phyloP scores from a whole-genome alignment of 1,140 invertebrate genomes.

The Drosophila yakuba region DNA sequence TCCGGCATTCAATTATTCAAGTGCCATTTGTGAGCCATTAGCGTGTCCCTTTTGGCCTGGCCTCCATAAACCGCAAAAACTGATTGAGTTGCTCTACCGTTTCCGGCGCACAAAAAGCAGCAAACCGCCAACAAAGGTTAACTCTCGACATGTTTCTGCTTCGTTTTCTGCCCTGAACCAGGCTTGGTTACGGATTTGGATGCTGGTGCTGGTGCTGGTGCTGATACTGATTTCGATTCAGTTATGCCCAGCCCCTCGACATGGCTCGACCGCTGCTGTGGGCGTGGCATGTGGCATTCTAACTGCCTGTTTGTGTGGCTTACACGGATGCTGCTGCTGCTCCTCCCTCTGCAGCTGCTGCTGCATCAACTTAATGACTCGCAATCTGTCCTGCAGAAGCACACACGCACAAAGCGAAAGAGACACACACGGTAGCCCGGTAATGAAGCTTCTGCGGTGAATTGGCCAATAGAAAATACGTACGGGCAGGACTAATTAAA shows the following conservation, averaged over 20 bases:
- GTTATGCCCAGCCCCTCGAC: slow-evolving; percentile 42
- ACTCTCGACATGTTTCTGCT: slow-evolving; percentile 58
- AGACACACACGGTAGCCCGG: slow-evolving; percentile 32
- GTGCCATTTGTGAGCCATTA: slow-evolving; percentile 70
- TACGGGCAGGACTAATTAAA: slow-evolving; percentile 80
- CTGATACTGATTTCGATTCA: slow-evolving; percentile 31
- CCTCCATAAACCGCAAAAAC: slow-evolving; percentile 64
- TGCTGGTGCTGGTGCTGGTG: slow-evolving; percentile 3
- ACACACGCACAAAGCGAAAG: slow-evolving; percentile 34
- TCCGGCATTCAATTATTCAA: slow-evolving; percentile 73
- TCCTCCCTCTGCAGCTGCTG: slow-evolving; percentile 4
- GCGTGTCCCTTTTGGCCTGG: slow-evolving; percentile 46
- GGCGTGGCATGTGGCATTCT: slow-evolving; percentile 57
- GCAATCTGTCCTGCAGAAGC: slow-evolving; percentile 63
- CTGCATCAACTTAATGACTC: slow-evolving; percentile 71
- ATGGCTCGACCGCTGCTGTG: slow-evolving; percentile 50
- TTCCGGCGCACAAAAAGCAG: slow-evolving; percentile 62
- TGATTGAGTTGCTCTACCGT: slow-evolving; percentile 60
- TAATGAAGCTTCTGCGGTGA: slow-evolving; percentile 78
- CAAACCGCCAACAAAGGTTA: slow-evolving; percentile 65
- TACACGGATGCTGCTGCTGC: slow-evolving; percentile 12
- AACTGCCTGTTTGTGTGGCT: slow-evolving; percentile 56
- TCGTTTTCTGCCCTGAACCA: slow-evolving; percentile 34
- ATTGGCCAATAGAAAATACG: slow-evolving; percentile 80
- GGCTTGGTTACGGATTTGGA: slow-evolving; percentile 13